These are phyloP conservation scores for Acrocyrtus sp. DNA, from an alignment of 2,888 invertebrate species.

Conservation along the genomic window DNA sequence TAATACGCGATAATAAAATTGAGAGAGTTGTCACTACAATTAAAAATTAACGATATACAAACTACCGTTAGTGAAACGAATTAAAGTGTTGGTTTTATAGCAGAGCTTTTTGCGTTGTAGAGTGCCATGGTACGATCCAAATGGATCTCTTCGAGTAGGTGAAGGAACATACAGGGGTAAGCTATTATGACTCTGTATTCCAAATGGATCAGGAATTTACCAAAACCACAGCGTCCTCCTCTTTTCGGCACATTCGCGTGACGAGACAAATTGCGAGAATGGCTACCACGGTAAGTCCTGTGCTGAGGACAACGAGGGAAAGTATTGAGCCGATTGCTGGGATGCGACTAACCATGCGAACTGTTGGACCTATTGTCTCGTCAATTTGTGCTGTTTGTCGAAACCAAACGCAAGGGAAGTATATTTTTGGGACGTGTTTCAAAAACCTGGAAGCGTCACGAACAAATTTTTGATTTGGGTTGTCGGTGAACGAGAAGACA, in stretches of 20 bases:
- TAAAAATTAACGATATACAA: no score
- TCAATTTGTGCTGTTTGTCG: constrained; percentile 74
- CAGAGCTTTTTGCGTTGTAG: no score
- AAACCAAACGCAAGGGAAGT: constrained; percentile 82
- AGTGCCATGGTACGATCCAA: no score
- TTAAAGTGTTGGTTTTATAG: background rate
- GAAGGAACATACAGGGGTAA: no score
- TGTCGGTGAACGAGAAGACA: no score
- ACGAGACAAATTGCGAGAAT: constrained; percentile 65
- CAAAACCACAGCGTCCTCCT: constrained; percentile 63
- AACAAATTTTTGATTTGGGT: no score
- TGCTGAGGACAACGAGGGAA: constrained; percentile 69
- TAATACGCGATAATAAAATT: no score
- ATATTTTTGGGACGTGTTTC: constrained; percentile 69
- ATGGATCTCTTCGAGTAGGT: no score
- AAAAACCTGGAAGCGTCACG: constrained; percentile 74
- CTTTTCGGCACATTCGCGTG: constrained; percentile 58
- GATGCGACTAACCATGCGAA: constrained; percentile 70
- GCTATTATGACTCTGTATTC: constrained; percentile 19
- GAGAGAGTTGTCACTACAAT: no score
- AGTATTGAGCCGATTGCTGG: constrained; percentile 71
- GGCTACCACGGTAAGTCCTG: constrained; percentile 67
- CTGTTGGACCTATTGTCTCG: constrained; percentile 71
- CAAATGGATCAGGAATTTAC: constrained; percentile 45
- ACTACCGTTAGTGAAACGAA: no score